Evolutionary conservation across 2,113 vertebrate species (phyloP).

Genomic region (Todiramphus saurophagus): DNA sequence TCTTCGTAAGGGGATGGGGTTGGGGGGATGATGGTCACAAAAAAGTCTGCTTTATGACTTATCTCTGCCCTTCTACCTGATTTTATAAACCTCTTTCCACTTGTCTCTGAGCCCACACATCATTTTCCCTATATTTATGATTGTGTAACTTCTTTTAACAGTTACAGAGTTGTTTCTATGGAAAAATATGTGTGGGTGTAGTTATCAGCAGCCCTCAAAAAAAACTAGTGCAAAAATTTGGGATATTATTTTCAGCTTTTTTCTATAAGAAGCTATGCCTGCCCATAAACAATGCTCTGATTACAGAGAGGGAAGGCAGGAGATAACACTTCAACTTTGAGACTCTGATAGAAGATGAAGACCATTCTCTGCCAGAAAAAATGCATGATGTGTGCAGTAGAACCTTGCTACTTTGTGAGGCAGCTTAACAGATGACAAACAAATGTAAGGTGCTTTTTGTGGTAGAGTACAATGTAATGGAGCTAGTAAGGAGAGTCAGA

Average conservation of each 20-base stretch:
- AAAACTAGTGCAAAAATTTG: background rate
- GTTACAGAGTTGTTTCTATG: background rate
- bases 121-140: background rate
- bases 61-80: background rate
- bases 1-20: background rate
- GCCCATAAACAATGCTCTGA: background rate
- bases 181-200: background rate
- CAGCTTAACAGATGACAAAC: background rate
- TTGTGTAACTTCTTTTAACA: background rate
- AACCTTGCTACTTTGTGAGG: background rate
- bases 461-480: background rate
- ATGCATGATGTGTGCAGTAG: background rate
- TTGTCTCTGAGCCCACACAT: background rate
- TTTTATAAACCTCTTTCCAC: background rate
- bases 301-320: background rate
- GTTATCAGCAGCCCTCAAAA: background rate
- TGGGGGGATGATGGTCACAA: accelerated
- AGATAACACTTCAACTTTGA: background rate
- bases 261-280: background rate
- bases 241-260: background rate
- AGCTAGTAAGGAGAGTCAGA: background rate
- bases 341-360: background rate
- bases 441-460: background rate
- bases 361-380: background rate
- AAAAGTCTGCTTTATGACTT: background rate